Evolutionary conservation across 2,888 invertebrate species (phyloP).

Genomic region (Pherbina coryleti): DNA sequence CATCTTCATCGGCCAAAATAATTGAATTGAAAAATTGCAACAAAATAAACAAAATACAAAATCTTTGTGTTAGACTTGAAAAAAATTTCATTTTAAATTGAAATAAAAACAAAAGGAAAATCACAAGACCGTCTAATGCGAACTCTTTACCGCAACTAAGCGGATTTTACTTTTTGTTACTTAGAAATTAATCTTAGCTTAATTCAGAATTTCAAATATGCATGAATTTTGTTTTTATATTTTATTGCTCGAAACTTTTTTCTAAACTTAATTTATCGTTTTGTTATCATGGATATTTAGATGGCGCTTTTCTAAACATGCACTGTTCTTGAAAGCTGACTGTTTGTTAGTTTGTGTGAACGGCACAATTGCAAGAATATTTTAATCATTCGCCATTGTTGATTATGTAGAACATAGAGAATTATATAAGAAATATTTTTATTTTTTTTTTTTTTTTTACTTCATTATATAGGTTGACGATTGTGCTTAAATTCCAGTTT

Average conservation of each 20-base stretch:
- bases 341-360: background rate
- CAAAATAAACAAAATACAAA: background rate
- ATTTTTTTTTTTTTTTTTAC: too few species aligned
- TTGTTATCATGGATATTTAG: background rate
- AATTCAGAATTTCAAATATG: background rate
- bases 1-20: background rate
- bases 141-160: conserved; percentile 6
- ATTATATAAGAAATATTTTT: too few species aligned
- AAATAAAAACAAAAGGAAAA: too few species aligned
- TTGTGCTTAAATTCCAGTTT: too few species aligned
- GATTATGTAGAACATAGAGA: too few species aligned
- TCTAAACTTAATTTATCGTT: conserved; percentile 14
- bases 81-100: background rate
- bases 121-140: background rate
- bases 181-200: background rate
- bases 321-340: background rate
- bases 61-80: too few species aligned
- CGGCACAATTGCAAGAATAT: too few species aligned
- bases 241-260: too few species aligned
- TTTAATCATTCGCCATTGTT: too few species aligned
- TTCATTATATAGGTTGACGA: too few species aligned
- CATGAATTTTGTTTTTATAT: background rate
- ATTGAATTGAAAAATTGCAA: background rate
- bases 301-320: background rate
- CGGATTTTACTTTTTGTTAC: background rate